Conservation (phyloP, 2,113 vertebrate genomes). For the Chitala chitala region DNA sequence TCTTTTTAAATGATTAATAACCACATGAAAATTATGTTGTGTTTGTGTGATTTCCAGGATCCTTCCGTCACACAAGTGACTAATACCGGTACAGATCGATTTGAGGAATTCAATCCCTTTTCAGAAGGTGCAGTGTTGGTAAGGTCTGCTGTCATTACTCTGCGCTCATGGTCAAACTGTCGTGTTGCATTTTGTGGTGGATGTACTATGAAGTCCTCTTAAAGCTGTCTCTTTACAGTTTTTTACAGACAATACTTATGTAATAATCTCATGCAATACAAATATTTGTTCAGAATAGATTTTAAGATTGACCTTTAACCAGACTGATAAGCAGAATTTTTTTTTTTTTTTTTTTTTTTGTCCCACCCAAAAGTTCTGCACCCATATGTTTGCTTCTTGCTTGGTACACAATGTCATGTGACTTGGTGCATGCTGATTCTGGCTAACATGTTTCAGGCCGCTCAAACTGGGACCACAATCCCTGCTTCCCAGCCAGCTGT, state of each 20-base stretch:
- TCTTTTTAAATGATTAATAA: not conserved
- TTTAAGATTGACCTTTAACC: constrained; percentile 1
- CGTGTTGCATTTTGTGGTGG: not conserved
- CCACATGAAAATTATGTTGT: not conserved
- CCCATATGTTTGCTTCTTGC: not conserved
- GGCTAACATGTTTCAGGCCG: constrained; percentile 51
- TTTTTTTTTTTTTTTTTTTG: too few species aligned
- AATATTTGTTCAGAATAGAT: not conserved
- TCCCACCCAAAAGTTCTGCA: too few species aligned
- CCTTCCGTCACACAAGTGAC: constrained; percentile 85
- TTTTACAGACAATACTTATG: not conserved
- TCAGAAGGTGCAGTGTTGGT: constrained; percentile 68
- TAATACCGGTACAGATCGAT: constrained; percentile 55
- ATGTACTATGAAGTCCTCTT: not conserved
- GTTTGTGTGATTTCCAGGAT: constrained; percentile 64
- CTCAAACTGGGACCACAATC: constrained; percentile 57
- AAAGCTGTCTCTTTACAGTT: not conserved
- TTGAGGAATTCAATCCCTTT: constrained; percentile 84
- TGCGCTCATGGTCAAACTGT: not conserved
- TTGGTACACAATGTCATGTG: not conserved
- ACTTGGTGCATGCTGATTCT: not conserved
- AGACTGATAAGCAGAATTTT: not conserved
- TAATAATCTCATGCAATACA: not conserved
- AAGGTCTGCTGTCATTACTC: constrained; percentile 29
- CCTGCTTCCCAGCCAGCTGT: constrained; percentile 82